Conservation (phyloP, 2,797 vertebrate species). For the Macropus fuliginosus region DNA sequence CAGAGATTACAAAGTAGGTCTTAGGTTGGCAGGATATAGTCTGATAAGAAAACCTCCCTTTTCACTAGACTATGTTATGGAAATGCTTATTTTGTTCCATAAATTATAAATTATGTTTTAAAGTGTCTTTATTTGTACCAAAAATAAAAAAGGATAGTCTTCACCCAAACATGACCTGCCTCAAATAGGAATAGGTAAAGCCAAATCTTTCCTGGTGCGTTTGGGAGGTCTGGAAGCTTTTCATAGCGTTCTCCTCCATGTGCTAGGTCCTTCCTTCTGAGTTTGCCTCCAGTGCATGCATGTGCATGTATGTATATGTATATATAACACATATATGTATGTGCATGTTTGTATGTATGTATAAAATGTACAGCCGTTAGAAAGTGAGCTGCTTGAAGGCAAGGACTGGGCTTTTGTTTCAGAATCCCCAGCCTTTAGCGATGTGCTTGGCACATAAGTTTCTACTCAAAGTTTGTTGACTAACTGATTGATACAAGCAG, state of each 20-base stretch:
- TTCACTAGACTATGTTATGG: background rate
- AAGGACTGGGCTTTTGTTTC: too few relatives aligned
- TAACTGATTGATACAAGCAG: background rate
- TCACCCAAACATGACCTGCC: background rate
- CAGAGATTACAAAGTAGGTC: background rate
- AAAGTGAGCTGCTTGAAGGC: too few relatives aligned
- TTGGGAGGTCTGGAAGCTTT: background rate
- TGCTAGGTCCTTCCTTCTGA: too few relatives aligned
- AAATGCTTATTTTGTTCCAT: background rate
- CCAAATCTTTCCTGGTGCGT: background rate
- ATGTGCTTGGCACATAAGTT: background rate
- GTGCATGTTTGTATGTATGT: too few relatives aligned
- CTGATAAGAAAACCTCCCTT: background rate
- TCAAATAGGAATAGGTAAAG: too few relatives aligned
- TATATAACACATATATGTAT: too few relatives aligned
- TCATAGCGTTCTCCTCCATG: background rate
- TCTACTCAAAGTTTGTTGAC: background rate
- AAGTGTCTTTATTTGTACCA: background rate
- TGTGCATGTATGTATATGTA: too few relatives aligned
- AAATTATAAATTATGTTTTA: background rate
- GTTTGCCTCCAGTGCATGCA: too few relatives aligned
- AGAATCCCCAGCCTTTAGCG: background rate
- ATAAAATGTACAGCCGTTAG: too few relatives aligned
- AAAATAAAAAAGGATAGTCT: background rate
- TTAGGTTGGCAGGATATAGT: background rate